Conservation (phyloP, 2,797 vertebrate species). For the Hydrophis major region DNA sequence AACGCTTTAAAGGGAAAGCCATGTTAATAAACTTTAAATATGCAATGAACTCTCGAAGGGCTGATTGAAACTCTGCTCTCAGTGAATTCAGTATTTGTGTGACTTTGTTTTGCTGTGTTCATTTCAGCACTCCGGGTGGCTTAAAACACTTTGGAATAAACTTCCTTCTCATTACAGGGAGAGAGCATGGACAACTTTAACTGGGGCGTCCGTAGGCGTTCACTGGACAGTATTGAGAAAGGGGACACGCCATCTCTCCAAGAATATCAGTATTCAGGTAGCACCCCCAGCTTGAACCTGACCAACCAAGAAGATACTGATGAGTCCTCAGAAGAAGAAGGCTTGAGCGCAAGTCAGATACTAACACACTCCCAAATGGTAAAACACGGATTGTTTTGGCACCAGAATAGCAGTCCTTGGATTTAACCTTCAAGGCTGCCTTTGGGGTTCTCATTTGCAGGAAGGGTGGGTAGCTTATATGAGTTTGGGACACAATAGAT, state of each 20-base stretch:
- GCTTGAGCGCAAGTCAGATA: constrained; percentile 96
- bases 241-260: constrained; percentile 95
- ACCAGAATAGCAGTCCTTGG: neutral
- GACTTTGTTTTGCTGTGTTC: constrained; percentile 50
- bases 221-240: constrained; percentile 97
- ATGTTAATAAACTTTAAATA: constrained; percentile 55
- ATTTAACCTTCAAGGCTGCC: neutral
- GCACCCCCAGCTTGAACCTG: constrained; percentile 95
- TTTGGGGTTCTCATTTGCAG: neutral
- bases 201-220: constrained; percentile 97
- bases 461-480: neutral
- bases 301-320: constrained; percentile 98
- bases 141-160: constrained; percentile 20
- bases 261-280: constrained; percentile 92
- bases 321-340: constrained; percentile 98
- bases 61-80: constrained; percentile 76
- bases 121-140: neutral
- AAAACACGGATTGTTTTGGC: constrained; percentile 64
- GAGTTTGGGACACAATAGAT: neutral
- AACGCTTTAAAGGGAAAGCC: constrained; percentile 46
- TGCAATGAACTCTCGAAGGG: constrained; percentile 65
- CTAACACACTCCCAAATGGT: constrained; percentile 90
- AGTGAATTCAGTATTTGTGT: constrained; percentile 34
- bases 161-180: constrained; percentile 74
- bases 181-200: constrained; percentile 99